phyloP scores from a whole-genome alignment of 2,888 invertebrate species.

The Laspeyria flexula region DNA sequence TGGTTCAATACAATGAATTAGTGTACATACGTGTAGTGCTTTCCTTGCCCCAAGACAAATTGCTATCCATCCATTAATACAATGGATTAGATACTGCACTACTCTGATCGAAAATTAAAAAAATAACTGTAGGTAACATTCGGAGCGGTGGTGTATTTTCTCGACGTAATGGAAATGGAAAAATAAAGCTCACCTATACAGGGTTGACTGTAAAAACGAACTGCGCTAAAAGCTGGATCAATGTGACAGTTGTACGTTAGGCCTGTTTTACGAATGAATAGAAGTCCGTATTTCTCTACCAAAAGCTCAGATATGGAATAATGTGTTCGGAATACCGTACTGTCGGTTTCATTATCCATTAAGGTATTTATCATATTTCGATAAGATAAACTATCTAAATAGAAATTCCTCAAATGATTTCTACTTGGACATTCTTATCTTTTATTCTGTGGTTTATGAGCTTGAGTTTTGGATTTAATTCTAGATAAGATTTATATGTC shows the following conservation, averaged over 20 bases:
- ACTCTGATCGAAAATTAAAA: slow-evolving; percentile 6
- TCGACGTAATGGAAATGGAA: slow-evolving; percentile 3
- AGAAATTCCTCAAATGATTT: no score
- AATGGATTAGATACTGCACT: slow-evolving; percentile 10
- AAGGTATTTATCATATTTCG: no score
- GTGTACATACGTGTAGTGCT: slow-evolving; percentile 1
- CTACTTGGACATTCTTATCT: no score
- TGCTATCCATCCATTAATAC: slow-evolving; percentile 10
- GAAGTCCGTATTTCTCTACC: neutral
- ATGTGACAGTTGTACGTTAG: neutral
- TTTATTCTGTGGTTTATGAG: neutral
- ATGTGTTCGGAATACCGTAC: no score
- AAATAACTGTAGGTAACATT: slow-evolving; percentile 3
- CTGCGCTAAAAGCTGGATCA: neutral
- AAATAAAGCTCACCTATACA: no score
- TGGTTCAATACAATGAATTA: slow-evolving; percentile 7
- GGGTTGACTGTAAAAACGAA: neutral
- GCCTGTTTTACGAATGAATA: neutral
- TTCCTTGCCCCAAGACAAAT: slow-evolving; percentile 8
- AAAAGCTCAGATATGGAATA: neutral
- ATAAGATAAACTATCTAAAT: no score
- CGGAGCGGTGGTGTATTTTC: neutral
- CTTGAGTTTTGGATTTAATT: neutral
- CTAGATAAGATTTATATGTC: neutral
- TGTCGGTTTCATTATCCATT: no score